phyloP scores from a whole-genome alignment of 2,888 invertebrate genomes.

The Philopedon plagiatum region DNA sequence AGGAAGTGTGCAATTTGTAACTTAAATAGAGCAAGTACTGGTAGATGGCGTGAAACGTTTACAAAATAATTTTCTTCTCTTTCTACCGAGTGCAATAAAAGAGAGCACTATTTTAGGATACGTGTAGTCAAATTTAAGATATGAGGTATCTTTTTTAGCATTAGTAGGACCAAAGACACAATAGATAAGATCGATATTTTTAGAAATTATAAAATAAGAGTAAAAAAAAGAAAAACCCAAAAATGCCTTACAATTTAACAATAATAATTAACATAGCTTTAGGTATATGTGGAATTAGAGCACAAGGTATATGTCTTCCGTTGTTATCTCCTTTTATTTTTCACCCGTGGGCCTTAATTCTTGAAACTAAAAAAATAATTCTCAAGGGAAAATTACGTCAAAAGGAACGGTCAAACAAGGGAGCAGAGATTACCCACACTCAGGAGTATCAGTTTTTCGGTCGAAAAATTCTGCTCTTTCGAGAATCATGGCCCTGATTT shows the following conservation, averaged over 20 bases:
- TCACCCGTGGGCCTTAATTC: too few species aligned
- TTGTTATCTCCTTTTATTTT: not conserved
- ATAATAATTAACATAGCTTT: not conserved
- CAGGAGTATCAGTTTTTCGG: too few species aligned
- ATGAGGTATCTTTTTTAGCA: not conserved
- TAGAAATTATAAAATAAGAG: slow-evolving; percentile 12
- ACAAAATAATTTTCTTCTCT: too few species aligned
- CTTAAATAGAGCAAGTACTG: too few species aligned
- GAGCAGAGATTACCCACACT: too few species aligned
- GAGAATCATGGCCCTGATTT: too few species aligned
- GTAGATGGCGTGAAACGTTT: too few species aligned
- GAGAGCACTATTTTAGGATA: not conserved
- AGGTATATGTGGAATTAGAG: not conserved
- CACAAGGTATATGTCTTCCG: slow-evolving; percentile 19
- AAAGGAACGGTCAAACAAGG: too few species aligned
- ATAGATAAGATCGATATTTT: slow-evolving; percentile 13
- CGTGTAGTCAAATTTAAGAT: slow-evolving; percentile 3
- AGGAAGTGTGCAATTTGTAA: slow-evolving; percentile 8
- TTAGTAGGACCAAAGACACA: slow-evolving; percentile 15
- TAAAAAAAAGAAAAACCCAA: not conserved
- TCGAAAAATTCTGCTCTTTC: too few species aligned
- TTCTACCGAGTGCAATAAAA: too few species aligned
- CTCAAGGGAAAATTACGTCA: too few species aligned
- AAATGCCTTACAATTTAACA: slow-evolving; percentile 24
- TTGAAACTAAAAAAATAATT: too few species aligned